Conservation (phyloP, 2,113 vertebrate species). For the Lonchura striata region DNA sequence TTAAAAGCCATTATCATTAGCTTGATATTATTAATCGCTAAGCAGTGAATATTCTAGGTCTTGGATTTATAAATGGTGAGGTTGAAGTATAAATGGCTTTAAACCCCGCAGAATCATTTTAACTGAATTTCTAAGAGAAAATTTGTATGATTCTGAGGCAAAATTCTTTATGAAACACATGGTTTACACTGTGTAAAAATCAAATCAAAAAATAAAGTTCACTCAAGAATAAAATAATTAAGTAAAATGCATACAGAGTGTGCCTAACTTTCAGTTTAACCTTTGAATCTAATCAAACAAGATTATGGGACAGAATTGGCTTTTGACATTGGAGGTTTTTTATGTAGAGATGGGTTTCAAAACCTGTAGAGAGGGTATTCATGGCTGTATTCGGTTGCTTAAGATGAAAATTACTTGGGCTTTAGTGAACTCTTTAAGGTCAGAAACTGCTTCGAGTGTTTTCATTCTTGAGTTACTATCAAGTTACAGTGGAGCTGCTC, state of each 20-base stretch:
- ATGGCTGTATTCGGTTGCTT: background rate
- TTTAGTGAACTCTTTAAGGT: background rate
- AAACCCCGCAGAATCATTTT: constrained; percentile 1
- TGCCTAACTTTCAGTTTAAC: background rate
- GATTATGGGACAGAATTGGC: background rate
- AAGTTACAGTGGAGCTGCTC: background rate
- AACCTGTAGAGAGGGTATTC: background rate
- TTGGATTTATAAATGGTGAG: background rate
- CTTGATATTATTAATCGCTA: constrained; percentile 51
- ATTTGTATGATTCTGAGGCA: background rate
- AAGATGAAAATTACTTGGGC: background rate
- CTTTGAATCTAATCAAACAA: background rate
- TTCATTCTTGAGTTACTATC: background rate
- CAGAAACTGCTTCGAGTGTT: background rate
- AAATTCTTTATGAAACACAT: background rate
- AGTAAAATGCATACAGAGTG: background rate
- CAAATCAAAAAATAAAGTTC: background rate
- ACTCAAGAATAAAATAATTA: background rate
- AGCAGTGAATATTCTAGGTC: constrained; percentile 20
- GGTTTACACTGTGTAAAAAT: background rate
- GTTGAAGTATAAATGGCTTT: background rate
- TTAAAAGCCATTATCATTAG: constrained; percentile 38
- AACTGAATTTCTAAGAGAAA: constrained; percentile 34
- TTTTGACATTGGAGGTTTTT: background rate
- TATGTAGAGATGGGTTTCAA: background rate